Evolutionary conservation across 2,113 vertebrate genomes (phyloP).

Genomic region (Panthera tigris): DNA sequence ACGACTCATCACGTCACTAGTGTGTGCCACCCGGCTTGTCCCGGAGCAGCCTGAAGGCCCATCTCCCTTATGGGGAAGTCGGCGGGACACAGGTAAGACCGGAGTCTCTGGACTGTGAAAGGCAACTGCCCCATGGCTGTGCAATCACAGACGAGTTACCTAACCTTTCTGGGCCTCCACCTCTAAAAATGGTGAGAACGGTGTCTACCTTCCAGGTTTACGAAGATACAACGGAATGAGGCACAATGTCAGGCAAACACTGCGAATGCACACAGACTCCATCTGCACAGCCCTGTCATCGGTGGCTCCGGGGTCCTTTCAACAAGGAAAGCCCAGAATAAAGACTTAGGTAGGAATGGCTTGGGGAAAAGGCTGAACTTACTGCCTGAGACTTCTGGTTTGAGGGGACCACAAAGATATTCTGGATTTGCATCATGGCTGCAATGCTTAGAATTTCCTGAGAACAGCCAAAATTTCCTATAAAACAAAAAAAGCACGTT

Average conservation of each 20-base stretch:
- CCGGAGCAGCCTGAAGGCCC: neutral
- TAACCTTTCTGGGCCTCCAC: neutral
- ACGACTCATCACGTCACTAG: neutral
- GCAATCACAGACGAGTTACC: neutral
- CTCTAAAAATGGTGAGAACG: neutral
- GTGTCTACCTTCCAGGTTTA: neutral
- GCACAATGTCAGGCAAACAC: neutral
- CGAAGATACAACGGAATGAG: neutral
- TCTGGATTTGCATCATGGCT: constrained; percentile 99
- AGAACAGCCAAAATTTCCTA: constrained; percentile 97
- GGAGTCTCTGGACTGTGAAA: neutral
- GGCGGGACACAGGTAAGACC: too few species aligned
- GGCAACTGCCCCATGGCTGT: neutral
- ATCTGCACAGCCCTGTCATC: neutral
- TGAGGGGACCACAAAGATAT: constrained; percentile 92
- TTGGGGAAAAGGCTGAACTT: constrained; percentile 75
- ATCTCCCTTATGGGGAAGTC: neutral
- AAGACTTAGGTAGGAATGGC: neutral
- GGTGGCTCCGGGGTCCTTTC: neutral
- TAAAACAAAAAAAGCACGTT: constrained; percentile 15
- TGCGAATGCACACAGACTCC: neutral
- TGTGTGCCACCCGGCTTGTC: neutral
- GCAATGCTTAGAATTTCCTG: constrained; percentile 97
- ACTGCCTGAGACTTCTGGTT: constrained; percentile 96
- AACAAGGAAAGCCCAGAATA: neutral